Percentiles rank a stretch among this genome's conserved stretches.
Conservation (phyloP, 2,113 vertebrate genomes). For the Solea senegalensis region DNA sequence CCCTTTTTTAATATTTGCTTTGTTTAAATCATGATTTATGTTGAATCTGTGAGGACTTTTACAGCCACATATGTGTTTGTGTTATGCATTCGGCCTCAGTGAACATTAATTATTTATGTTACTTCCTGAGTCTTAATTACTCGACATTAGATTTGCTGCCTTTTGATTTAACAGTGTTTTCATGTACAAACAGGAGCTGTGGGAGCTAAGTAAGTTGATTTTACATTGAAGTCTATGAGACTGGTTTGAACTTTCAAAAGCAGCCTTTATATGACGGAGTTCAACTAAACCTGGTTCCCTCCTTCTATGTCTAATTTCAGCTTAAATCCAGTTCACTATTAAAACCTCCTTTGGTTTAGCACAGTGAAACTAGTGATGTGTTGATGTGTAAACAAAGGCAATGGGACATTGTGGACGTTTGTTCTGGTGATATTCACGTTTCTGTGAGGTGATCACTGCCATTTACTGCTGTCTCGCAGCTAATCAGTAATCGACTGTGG, state of each 20-base stretch:
- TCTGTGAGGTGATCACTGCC: slow-evolving; percentile 20
- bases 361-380: slow-evolving; percentile 45
- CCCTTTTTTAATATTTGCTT: background rate
- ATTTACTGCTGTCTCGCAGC: too few relatives aligned
- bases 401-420: slow-evolving; percentile 31
- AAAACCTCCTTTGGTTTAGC: slow-evolving; percentile 32
- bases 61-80: background rate
- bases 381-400: slow-evolving; percentile 54
- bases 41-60: background rate
- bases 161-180: background rate
- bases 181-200: background rate
- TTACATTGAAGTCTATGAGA: slow-evolving; percentile 35
- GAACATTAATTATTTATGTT: slow-evolving; percentile 27
- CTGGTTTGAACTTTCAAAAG: slow-evolving; percentile 1
- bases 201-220: slow-evolving; percentile 6
- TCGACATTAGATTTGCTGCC: slow-evolving; percentile 17
- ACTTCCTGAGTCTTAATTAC: slow-evolving; percentile 26
- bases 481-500: slow-evolving; percentile 27
- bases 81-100: background rate
- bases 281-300: slow-evolving; percentile 13
- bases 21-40: background rate
- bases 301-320: background rate
- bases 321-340: background rate
- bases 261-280: slow-evolving; percentile 39
- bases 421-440: slow-evolving; percentile 4